phyloP scores from a whole-genome alignment of 2,888 invertebrate genomes.

The Aphidius colemani region DNA sequence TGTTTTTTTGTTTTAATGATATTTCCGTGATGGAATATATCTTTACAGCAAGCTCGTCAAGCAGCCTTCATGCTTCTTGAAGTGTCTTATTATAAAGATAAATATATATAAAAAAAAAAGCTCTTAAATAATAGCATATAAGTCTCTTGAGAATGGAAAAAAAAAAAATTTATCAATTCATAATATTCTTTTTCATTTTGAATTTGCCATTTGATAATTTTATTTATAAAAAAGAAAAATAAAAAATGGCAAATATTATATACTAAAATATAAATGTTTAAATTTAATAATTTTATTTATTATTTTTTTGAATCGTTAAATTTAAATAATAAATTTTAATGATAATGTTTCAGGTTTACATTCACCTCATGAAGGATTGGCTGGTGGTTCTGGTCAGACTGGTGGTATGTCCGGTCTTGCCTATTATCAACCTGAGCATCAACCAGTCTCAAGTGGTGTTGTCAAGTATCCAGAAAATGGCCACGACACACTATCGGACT shows the following conservation, averaged over 20 bases:
- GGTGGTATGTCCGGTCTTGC: conserved; percentile 56
- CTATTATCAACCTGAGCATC: conserved; percentile 67
- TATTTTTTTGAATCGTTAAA: neutral
- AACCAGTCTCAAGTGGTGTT: conserved; percentile 58
- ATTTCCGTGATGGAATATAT: conserved; percentile 34
- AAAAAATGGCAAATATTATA: conserved; percentile 5
- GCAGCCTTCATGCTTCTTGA: conserved; percentile 52
- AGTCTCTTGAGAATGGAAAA: neutral
- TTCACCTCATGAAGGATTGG: conserved; percentile 63
- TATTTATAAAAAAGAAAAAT: conserved; percentile 34
- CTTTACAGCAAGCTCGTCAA: conserved; percentile 45
- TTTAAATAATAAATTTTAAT: conserved; percentile 40
- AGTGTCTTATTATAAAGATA: conserved; percentile 48
- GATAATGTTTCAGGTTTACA: conserved; percentile 56
- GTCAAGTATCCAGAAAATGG: conserved; percentile 82
- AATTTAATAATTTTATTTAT: neutral
- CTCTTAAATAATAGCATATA: conserved; percentile 14
- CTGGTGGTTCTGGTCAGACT: conserved; percentile 62
- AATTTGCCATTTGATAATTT: conserved; percentile 29
- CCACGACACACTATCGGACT: conserved; percentile 91
- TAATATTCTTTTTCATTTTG: conserved; percentile 20
- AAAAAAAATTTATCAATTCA: neutral
- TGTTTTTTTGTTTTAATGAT: neutral
- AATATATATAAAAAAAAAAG: conserved; percentile 31
- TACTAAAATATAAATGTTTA: neutral